A percentile compares a stretch with the other conserved stretches of the same genome.
Conservation (phyloP, 1,140 invertebrate genomes). For the Ephestia elutella region DNA sequence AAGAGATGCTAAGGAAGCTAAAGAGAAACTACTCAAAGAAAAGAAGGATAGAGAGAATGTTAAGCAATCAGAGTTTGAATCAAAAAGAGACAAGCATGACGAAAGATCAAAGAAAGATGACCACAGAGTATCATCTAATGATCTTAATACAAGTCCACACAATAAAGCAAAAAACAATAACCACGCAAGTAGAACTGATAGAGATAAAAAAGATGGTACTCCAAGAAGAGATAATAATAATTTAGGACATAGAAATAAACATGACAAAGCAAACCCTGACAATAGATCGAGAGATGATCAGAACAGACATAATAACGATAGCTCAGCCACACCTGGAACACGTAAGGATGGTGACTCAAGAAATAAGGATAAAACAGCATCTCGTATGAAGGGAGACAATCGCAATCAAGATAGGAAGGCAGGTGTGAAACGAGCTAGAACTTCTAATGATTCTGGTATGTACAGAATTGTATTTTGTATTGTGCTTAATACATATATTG, state of each 20-base stretch:
- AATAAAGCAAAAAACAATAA: background rate
- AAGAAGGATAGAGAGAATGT: background rate
- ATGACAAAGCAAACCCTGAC: background rate
- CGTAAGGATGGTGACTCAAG: background rate
- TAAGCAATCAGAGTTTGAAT: too few relatives aligned
- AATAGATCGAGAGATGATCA: background rate
- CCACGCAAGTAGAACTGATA: background rate
- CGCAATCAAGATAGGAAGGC: background rate
- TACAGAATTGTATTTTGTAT: background rate
- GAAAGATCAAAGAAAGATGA: background rate
- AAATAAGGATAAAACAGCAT: background rate
- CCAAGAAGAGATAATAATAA: background rate
- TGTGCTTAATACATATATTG: too few relatives aligned
- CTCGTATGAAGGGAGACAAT: background rate
- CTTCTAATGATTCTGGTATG: background rate
- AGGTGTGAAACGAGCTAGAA: background rate
- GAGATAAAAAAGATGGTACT: background rate
- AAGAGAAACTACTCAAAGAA: conserved; percentile 1
- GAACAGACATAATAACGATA: background rate
- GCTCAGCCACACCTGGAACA: background rate
- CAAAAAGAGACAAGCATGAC: background rate
- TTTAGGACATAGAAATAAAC: background rate
- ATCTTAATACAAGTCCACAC: background rate
- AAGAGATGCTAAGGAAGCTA: conserved; percentile 14
- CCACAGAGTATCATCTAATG: background rate